Evolutionary conservation across 2,888 invertebrate genomes (phyloP).

Genomic region (Zygogramma bicolorata): DNA sequence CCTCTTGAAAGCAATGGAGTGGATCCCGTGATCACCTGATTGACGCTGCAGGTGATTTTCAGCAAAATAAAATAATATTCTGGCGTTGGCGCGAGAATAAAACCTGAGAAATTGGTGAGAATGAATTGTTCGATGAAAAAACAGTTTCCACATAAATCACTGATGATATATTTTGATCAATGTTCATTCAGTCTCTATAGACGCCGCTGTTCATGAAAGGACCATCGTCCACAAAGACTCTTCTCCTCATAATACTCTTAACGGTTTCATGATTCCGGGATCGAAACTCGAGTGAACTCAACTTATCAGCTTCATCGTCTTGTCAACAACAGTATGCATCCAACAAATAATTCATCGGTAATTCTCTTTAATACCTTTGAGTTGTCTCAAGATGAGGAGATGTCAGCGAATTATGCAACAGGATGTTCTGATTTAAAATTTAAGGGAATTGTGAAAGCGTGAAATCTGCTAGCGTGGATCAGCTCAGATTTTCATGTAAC

Average conservation of each 20-base stretch:
- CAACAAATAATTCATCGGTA: constrained; percentile 51
- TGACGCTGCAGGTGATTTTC: no score
- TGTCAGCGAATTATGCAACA: constrained; percentile 24
- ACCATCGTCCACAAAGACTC: background rate
- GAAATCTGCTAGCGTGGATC: background rate
- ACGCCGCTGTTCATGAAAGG: background rate
- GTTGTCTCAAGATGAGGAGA: constrained; percentile 41
- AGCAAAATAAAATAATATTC: no score
- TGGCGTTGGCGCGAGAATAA: no score
- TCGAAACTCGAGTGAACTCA: constrained; percentile 27
- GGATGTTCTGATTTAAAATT: constrained; percentile 24
- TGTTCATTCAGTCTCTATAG: background rate
- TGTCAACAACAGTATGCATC: constrained; percentile 45
- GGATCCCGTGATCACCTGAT: no score
- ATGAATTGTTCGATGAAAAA: no score
- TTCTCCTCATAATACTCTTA: constrained; percentile 24
- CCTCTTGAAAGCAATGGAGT: no score
- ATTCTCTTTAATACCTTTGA: constrained; percentile 48
- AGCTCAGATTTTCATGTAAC: background rate
- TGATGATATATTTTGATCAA: no score
- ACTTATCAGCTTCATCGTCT: constrained; percentile 41
- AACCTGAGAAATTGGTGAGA: no score
- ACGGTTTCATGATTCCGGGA: constrained; percentile 34
- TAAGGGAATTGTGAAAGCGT: background rate
- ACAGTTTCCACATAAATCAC: no score